These are phyloP conservation scores for Etia nguti DNA, from an alignment of 2,113 vertebrate genomes.

Conservation along the genomic window DNA sequence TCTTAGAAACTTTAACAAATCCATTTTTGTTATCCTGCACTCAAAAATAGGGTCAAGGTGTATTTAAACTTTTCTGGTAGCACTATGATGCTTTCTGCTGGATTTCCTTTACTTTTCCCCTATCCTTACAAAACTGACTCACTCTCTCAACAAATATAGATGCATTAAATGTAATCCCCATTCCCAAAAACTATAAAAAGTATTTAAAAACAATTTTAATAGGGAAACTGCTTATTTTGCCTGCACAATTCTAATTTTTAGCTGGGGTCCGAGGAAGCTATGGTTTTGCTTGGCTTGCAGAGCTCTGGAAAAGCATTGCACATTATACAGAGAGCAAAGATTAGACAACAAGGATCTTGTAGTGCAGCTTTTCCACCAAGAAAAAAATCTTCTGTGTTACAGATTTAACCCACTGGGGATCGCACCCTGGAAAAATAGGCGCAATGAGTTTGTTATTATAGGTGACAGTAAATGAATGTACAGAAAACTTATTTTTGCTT, in stretches of 20 bases:
- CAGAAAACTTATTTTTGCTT: background rate
- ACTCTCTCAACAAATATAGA: background rate
- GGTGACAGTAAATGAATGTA: background rate
- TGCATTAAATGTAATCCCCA: background rate
- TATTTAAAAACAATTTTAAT: background rate
- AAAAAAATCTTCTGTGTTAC: conserved; percentile 15
- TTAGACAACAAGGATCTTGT: conserved; percentile 15
- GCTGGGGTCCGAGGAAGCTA: background rate
- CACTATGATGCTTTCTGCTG: background rate
- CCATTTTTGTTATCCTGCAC: too few species aligned
- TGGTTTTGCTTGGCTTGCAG: background rate
- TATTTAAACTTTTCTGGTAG: background rate
- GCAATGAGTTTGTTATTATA: conserved; percentile 23
- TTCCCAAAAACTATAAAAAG: background rate
- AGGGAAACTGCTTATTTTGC: background rate
- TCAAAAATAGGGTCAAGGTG: background rate
- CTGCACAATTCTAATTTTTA: background rate
- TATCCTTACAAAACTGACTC: background rate
- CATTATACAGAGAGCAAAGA: background rate
- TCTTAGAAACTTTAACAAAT: background rate
- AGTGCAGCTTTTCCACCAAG: conserved; percentile 21
- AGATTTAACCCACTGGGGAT: conserved; percentile 1
- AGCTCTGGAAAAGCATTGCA: background rate
- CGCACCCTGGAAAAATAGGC: conserved; percentile 19
- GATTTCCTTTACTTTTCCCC: background rate